Percentiles rank a stretch among this genome's conserved stretches.
phyloP scores from a whole-genome alignment of 2,888 invertebrate genomes.

The Coleophora deauratella region DNA sequence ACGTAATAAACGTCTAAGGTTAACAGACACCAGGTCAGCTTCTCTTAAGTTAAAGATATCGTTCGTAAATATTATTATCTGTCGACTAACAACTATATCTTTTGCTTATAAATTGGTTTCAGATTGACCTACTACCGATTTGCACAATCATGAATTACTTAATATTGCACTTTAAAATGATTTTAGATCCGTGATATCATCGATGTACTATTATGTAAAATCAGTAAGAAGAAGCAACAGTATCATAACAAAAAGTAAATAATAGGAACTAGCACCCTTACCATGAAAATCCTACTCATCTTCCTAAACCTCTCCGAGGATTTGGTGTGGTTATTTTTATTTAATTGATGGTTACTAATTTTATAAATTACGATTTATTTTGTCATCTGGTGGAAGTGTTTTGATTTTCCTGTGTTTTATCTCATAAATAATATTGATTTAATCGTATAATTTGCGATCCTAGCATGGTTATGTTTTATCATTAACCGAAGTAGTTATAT shows the following conservation, averaged over 20 bases:
- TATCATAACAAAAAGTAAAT: conserved; percentile 49
- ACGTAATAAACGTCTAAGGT: conserved; percentile 21
- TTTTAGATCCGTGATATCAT: conserved; percentile 63
- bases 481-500: conserved; percentile 55
- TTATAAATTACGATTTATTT: conserved; percentile 58
- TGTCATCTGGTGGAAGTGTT: conserved; percentile 72
- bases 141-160: conserved; percentile 52
- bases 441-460: conserved; percentile 49
- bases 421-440: conserved; percentile 55
- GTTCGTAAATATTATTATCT: no score
- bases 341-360: conserved; percentile 47
- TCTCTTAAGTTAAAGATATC: conserved; percentile 56
- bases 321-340: conserved; percentile 73
- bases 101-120: conserved; percentile 49
- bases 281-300: conserved; percentile 62
- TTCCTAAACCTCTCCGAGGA: conserved; percentile 71
- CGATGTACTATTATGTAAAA: conserved; percentile 53
- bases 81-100: conserved; percentile 38
- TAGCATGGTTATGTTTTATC: conserved; percentile 63
- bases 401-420: conserved; percentile 72
- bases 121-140: conserved; percentile 51
- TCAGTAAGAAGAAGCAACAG: conserved; percentile 50
- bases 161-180: conserved; percentile 65
- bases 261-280: conserved; percentile 62
- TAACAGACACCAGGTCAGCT: conserved; percentile 59